These are phyloP conservation scores for Eira barbara DNA, from an alignment of 2,113 vertebrate genomes.

Conservation along the genomic window DNA sequence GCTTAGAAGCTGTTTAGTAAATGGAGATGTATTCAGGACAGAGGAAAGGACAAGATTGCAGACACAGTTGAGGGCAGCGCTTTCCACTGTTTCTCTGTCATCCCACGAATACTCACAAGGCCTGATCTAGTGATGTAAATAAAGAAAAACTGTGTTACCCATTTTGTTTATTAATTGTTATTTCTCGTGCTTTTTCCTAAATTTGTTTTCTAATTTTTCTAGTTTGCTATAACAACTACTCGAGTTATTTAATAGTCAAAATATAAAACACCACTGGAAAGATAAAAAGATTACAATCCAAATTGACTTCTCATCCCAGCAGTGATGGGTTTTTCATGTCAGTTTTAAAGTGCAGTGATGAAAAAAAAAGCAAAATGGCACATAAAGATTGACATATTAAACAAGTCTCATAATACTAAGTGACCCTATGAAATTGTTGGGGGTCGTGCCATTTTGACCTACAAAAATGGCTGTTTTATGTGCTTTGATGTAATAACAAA, in stretches of 20 bases:
- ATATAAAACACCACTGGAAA: not conserved
- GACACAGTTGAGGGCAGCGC: too few species aligned
- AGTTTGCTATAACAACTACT: not conserved
- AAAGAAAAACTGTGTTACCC: not conserved
- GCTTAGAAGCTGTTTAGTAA: not conserved
- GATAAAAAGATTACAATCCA: not conserved
- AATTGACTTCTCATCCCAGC: not conserved
- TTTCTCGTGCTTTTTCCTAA: not conserved
- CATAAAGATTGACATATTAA: not conserved
- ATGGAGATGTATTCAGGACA: not conserved
- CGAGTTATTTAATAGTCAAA: not conserved
- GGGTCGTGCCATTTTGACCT: not conserved
- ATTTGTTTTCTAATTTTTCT: not conserved
- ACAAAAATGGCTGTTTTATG: not conserved
- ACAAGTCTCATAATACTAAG: not conserved
- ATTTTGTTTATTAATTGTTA: not conserved
- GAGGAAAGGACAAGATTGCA: not conserved
- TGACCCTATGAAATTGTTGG: not conserved
- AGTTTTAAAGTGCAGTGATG: not conserved
- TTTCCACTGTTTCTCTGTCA: not conserved
- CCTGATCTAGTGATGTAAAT: not conserved
- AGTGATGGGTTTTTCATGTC: not conserved
- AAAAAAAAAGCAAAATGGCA: not conserved
- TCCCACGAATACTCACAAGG: not conserved
- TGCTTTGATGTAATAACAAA: not conserved